Evolutionary conservation across 2,888 invertebrate species (phyloP), one percentile per base, ranked within the genome.

Genomic region (Ceramica pisi): DNA sequence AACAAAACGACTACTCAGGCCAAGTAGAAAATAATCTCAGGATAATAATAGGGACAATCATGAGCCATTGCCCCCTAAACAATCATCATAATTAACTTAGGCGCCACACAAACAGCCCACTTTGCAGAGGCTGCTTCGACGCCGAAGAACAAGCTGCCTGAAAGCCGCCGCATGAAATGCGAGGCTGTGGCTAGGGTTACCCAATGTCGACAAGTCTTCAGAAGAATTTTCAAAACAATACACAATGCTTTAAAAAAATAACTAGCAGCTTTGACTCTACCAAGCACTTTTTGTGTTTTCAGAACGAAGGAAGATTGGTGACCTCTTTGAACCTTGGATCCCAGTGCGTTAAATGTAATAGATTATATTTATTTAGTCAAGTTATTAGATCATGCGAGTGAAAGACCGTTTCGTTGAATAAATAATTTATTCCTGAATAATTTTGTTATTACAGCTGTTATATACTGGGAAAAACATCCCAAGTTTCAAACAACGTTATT

Each of bases 301-400:
- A 97, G 97, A 96, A 81, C 96, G 96, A 59, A 97, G 96, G 91
- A 97, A 97, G 90, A 97, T 95, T 90, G 96, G 90, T 14, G 97
- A 97, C 16, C 92, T 97, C 50, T 88, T 98, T 48, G 96, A 97
- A 80, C 93, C 93, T 12, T 98, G 98, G 98, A 90, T 95, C 60
- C 98, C 98, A 78, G 94, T 97, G 84, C 97, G 98, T 92, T 97
- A 96, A 94, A 86, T 78, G n/a, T 48, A 60, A 50, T 50, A 71
- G 35, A 53, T 55, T 35, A 31, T 57, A 67, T 4, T 73, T 67
- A 50, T 57, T 72, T 81, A 80, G 75, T 57, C 6, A 16, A 38
- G 59, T 74, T 68, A 77, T 66, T 86, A 82, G 83, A 77, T 63
- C 66, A 75, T 78, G 67, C 75, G 41, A 80, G 60, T 68, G 23